Evolutionary conservation across 2,113 vertebrate species (phyloP).

Genomic region (Stegastes partitus): DNA sequence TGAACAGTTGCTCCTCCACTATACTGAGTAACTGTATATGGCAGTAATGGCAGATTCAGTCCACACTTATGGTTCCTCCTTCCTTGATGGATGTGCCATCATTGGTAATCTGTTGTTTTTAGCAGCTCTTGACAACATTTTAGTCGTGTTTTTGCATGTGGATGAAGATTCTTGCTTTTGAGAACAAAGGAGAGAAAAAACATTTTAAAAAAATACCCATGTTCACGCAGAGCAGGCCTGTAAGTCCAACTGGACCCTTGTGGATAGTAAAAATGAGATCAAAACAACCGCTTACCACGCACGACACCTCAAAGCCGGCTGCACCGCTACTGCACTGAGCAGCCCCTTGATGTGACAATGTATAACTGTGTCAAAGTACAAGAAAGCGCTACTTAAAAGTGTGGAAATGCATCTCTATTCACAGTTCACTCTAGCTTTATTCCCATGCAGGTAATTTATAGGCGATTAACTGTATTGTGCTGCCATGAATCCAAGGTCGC

Average conservation of each 20-base stretch:
- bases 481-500: constrained; percentile 58
- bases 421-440: not conserved
- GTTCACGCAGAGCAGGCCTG: too few species aligned
- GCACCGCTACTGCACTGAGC: not conserved
- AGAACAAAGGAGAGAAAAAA: too few species aligned
- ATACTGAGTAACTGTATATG: too few species aligned
- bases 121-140: too few species aligned
- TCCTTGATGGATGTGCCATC: too few species aligned
- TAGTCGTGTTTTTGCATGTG: too few species aligned
- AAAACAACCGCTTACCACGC: not conserved
- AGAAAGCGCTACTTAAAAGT: not conserved
- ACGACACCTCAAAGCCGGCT: not conserved
- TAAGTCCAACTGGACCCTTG: not conserved
- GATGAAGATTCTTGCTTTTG: too few species aligned
- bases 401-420: not conserved
- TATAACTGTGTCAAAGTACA: constrained; percentile 10
- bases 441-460: constrained; percentile 48
- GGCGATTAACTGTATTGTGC: constrained; percentile 47
- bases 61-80: too few species aligned
- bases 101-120: too few species aligned
- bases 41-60: too few species aligned
- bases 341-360: not conserved
- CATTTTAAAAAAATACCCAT: too few species aligned
- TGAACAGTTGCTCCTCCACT: too few species aligned
- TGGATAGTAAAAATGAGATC: not conserved